These are phyloP conservation scores for Morinoia aosen DNA, from an alignment of 2,888 invertebrate species.

Conservation along the genomic window DNA sequence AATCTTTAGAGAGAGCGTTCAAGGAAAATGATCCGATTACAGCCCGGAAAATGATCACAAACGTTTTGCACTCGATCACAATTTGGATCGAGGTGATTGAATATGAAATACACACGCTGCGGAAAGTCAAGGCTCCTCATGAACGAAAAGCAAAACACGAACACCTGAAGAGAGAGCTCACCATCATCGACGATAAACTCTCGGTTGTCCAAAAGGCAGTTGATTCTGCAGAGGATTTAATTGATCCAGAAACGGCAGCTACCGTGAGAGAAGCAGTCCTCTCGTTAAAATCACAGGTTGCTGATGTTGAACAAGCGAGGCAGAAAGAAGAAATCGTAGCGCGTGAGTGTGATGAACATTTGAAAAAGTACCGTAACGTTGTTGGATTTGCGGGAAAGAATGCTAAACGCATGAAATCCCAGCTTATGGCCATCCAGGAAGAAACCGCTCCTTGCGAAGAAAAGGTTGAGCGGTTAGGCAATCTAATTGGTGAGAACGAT, in stretches of 20 bases:
- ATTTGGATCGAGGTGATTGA: conserved; percentile 89
- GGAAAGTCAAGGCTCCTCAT: conserved; percentile 71
- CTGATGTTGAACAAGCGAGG: conserved; percentile 80
- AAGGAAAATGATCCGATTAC: conserved; percentile 75
- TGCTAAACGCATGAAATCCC: conserved; percentile 73
- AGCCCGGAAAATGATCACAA: conserved; percentile 81
- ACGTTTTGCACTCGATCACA: conserved; percentile 85
- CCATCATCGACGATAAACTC: conserved; percentile 79
- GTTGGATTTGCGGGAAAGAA: conserved; percentile 76
- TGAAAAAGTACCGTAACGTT: conserved; percentile 81
- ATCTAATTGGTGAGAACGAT: conserved; percentile 61
- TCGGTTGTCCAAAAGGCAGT: conserved; percentile 80
- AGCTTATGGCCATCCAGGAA: conserved; percentile 77
- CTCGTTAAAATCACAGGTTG: conserved; percentile 79
- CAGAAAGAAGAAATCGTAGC: conserved; percentile 75
- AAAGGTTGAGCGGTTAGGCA: conserved; percentile 58
- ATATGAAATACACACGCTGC: conserved; percentile 78
- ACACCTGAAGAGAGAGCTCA: conserved; percentile 67
- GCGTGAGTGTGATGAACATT: conserved; percentile 78
- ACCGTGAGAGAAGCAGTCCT: conserved; percentile 76
- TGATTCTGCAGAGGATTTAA: conserved; percentile 71
- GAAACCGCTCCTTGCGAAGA: conserved; percentile 75
- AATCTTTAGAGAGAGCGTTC: conserved; percentile 77
- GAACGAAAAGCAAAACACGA: conserved; percentile 61
- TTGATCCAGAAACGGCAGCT: conserved; percentile 73